Evolutionary conservation across 2,113 vertebrate species (phyloP).

Genomic region (Albula glossodonta): DNA sequence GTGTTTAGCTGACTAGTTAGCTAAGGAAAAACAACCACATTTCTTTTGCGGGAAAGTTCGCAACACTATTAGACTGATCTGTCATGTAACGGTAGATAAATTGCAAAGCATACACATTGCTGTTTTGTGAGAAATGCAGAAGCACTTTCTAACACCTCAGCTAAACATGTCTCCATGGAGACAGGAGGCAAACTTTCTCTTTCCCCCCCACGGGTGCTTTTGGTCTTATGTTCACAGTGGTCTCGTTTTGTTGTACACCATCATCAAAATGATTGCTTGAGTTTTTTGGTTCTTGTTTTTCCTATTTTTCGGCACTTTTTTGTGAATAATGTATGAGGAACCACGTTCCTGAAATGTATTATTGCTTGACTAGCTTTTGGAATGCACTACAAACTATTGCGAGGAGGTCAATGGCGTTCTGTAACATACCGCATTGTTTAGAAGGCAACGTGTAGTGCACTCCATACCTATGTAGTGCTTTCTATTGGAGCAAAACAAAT

Average conservation of each 20-base stretch:
- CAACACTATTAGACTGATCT: neutral
- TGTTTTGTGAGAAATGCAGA: neutral
- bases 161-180: slow-evolving; percentile 9
- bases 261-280: neutral
- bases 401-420: neutral
- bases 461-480: neutral
- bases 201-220: too few relatives aligned
- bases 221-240: neutral
- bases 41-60: neutral
- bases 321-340: neutral
- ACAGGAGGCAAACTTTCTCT: neutral
- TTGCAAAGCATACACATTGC: neutral
- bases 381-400: neutral
- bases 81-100: too few relatives aligned
- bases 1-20: neutral
- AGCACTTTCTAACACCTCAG: neutral
- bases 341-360: neutral
- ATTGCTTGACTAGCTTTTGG: neutral
- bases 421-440: neutral
- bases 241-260: neutral
- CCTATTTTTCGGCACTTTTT: neutral
- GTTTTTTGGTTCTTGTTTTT: neutral
- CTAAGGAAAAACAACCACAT: neutral
- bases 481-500: too few relatives aligned
- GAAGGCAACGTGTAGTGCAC: neutral